Percentiles rank a stretch among this genome's conserved stretches.
phyloP scores from a whole-genome alignment of 2,797 vertebrate species.

The Brachyrhaphis roseni region DNA sequence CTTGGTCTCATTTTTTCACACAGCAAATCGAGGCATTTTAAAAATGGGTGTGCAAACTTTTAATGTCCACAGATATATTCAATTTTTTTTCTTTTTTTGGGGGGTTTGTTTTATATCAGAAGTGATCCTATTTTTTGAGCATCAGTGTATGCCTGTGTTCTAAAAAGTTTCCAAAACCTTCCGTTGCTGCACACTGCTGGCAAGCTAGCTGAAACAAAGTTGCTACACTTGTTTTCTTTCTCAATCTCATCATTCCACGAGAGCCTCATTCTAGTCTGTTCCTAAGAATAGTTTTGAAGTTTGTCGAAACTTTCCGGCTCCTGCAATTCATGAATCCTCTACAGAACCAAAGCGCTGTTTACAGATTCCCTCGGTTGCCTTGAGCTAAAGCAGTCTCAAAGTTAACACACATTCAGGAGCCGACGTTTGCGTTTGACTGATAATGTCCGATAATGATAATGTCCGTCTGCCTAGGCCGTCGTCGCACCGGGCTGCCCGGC shows the following conservation, averaged over 20 bases:
- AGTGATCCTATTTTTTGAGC: neutral
- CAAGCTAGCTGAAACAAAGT: neutral
- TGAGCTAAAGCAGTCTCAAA: conserved; percentile 33
- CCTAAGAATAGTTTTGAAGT: too few species aligned
- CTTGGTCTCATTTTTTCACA: neutral
- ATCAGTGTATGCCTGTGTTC: neutral
- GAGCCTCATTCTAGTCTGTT: neutral
- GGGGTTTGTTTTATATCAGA: neutral
- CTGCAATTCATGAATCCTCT: neutral
- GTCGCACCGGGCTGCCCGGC: conserved; percentile 8
- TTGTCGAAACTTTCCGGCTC: too few species aligned
- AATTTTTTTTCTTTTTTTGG: neutral
- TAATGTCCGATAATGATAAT: too few species aligned
- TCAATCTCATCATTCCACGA: neutral
- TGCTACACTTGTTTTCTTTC: neutral
- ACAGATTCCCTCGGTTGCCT: conserved; percentile 30
- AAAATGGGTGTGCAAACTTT: neutral
- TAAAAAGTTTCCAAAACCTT: neutral
- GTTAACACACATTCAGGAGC: conserved; percentile 3
- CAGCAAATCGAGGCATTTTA: neutral
- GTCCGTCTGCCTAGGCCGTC: too few species aligned
- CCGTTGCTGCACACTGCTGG: neutral
- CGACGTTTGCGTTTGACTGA: neutral
- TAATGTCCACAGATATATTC: neutral
- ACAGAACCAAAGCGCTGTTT: conserved; percentile 42